Base-by-base conservation (phyloP, 2,797 vertebrate genomes). In the Dromococcyx pavoninus region DNA sequence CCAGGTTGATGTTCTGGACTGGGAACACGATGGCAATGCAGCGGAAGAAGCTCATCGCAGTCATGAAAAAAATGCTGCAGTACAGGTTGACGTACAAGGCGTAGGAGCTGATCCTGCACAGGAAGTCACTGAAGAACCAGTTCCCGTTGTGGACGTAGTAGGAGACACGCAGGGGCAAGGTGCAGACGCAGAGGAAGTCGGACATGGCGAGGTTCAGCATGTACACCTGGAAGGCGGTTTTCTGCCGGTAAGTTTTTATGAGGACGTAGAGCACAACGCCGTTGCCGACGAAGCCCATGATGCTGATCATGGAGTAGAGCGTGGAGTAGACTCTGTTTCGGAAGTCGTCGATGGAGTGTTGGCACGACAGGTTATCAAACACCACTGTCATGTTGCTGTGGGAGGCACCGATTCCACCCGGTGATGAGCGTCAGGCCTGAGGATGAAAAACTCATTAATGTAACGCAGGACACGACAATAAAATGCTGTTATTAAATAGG, bases 11-110 rank as follows among this genome's bases (percentile, higher is more conserved):
- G 95, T 99, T 99, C 95, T 98, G 98, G 56, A 99, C 98, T 0
- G 99, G 99, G 87, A 98, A 99, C 48, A 99, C 99, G 2, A 99
- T 99, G 91, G 99, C 99, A 28, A 99, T 72, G 95, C 99, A 99
- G 7, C 99, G 98, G 6, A 99, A 99, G 96, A 99, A 95, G 44
- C 99, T 99, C 99, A 99, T 99, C 21, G 98, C 99, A 2, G 98
- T 98, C 99, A 99, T 98, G 96, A 99, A 99, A 60, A 99, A 99
- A 78, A 99, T 99, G 92, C 99, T 99, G 94, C 99, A 99, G 58
- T 99, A 99, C 83, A 99, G 98, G 97, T 99, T 99, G n/a, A 99
- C 99, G 2, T 99, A 99, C 62, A 99, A 97, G 2, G 98, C 75
- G 4, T 99, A 99, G 13, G 99, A 99, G 56, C 98, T 98, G 91